A percentile compares a stretch with the other conserved stretches of the same genome.
phyloP scores from a whole-genome alignment of 2,888 invertebrate species.

The Melanchra persicariae region DNA sequence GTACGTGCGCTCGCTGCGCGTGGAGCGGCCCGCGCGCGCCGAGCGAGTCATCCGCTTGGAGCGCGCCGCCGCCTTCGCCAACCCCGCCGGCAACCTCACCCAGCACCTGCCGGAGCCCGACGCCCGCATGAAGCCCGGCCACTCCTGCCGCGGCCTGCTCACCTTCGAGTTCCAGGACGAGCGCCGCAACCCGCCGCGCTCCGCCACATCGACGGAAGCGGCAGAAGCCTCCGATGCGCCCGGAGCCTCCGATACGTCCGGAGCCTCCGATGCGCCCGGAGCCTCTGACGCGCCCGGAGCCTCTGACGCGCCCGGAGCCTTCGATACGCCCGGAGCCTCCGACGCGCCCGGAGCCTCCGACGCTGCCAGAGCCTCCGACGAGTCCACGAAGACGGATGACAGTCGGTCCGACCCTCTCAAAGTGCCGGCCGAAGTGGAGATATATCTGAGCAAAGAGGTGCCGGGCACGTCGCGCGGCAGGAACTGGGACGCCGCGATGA shows the following conservation, averaged over 20 bases:
- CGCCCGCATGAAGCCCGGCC: conserved; percentile 31
- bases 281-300: neutral
- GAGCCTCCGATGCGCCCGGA: neutral
- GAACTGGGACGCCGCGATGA: conserved; percentile 65
- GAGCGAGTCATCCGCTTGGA: conserved; percentile 30
- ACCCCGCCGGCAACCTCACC: conserved; percentile 17
- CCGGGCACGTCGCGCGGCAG: conserved; percentile 66
- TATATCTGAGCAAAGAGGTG: conserved; percentile 70
- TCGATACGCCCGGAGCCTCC: neutral
- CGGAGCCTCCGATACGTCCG: neutral
- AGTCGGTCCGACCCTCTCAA: conserved; percentile 23
- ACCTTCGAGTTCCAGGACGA: conserved; percentile 73
- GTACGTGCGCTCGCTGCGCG: conserved; percentile 24
- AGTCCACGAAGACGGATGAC: conserved; percentile 20
- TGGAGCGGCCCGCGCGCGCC: conserved; percentile 40
- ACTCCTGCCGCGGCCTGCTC: conserved; percentile 68
- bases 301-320: neutral
- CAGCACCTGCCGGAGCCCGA: conserved; percentile 40
- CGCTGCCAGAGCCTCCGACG: neutral
- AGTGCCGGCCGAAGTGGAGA: conserved; percentile 72
- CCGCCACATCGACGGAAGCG: neutral
- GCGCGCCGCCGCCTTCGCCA: conserved; percentile 22
- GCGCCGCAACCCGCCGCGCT: conserved; percentile 9
- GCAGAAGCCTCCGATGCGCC: neutral
- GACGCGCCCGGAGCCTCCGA: neutral